phyloP scores from a whole-genome alignment of 2,113 vertebrate species.

The Anthoscopus minutus region DNA sequence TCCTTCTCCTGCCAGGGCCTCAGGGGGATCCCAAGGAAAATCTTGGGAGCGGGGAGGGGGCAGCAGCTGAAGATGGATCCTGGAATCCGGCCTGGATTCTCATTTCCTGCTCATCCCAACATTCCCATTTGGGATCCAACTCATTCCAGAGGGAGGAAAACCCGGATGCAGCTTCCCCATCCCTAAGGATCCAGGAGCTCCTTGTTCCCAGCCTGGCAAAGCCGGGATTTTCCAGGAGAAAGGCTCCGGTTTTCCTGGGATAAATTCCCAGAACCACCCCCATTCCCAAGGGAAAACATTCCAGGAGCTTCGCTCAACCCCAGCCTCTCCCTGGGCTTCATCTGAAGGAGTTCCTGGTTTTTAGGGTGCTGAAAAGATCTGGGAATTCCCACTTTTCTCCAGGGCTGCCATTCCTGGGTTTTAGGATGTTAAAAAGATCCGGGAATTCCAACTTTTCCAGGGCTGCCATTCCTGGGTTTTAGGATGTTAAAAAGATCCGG shows the following conservation, averaged over 20 bases:
- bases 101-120: background rate
- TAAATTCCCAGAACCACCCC: background rate
- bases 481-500: background rate
- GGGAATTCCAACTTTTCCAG: accelerated
- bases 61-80: background rate
- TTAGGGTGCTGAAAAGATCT: background rate
- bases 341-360: background rate
- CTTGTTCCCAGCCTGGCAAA: background rate
- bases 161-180: background rate
- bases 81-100: background rate
- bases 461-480: background rate
- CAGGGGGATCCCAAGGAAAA: accelerated
- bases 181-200: background rate
- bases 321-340: background rate
- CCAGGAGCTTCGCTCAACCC: background rate
- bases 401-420: background rate
- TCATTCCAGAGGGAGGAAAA: background rate
- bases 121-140: background rate
- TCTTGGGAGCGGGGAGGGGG: background rate
- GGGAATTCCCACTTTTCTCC: background rate
- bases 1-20: background rate
- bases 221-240: background rate
- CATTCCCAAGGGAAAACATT: background rate
- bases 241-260: background rate
- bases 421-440: too few species aligned